Conservation (phyloP, 2,888 invertebrate genomes). For the Archips xylosteana region DNA sequence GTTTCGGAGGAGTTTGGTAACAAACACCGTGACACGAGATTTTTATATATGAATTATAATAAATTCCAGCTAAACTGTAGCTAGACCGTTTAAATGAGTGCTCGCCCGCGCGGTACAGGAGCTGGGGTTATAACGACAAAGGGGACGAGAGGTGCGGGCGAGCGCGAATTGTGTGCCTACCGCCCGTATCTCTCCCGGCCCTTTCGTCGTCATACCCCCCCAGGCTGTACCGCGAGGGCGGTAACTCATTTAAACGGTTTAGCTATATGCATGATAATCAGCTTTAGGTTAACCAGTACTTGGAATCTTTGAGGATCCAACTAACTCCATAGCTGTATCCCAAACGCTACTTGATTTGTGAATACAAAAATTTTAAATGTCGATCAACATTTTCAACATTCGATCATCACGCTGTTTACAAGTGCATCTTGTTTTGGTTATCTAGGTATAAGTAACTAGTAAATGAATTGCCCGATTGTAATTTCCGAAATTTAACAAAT, state of each 20-base stretch:
- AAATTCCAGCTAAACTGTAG: background rate
- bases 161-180: no score
- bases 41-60: no score
- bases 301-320: background rate
- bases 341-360: constrained; percentile 17
- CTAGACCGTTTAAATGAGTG: no score
- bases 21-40: no score
- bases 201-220: no score
- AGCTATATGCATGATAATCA: background rate
- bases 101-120: no score
- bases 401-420: constrained; percentile 62
- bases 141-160: no score
- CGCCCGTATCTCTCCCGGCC: no score
- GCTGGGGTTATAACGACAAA: no score
- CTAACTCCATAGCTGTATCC: constrained; percentile 7
- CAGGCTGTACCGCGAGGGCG: no score
- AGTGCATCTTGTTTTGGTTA: constrained; percentile 76
- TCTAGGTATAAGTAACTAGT: constrained; percentile 78
- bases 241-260: no score
- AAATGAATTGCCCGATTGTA: constrained; percentile 61
- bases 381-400: constrained; percentile 41
- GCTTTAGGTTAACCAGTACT: constrained; percentile 17
- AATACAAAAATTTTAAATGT: constrained; percentile 25
- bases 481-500: constrained; percentile 48
- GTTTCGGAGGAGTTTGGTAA: no score